These are phyloP conservation scores for Aleiodes leptofemur DNA, from an alignment of 2,888 invertebrate species.

Conservation along the genomic window DNA sequence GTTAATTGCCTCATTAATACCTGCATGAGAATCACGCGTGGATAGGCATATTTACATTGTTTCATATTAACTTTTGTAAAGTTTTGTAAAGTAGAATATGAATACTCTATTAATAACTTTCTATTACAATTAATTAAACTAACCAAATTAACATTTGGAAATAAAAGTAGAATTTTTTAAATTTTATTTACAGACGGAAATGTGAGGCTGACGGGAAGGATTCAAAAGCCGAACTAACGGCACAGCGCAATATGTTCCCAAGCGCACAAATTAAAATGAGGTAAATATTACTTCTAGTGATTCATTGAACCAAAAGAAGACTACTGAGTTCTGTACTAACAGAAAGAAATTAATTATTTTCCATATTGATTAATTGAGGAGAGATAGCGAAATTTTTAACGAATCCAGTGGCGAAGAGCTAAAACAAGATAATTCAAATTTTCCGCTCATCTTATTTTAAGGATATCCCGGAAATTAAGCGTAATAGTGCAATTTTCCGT, in stretches of 20 bases:
- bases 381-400: no score
- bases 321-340: no score
- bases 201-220: slow-evolving; percentile 75
- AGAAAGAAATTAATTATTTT: no score
- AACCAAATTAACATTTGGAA: not conserved
- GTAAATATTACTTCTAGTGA: slow-evolving; percentile 56
- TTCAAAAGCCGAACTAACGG: slow-evolving; percentile 72
- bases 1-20: slow-evolving; percentile 70
- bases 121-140: not conserved
- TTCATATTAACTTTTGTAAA: not conserved
- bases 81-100: not conserved
- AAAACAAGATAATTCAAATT: no score
- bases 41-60: not conserved
- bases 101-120: not conserved
- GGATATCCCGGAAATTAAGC: not conserved
- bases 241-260: slow-evolving; percentile 75
- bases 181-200: slow-evolving; percentile 73
- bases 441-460: not conserved
- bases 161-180: slow-evolving; percentile 8
- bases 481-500: no score
- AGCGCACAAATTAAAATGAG: slow-evolving; percentile 76
- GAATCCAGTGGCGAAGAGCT: not conserved
- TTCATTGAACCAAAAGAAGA: not conserved
- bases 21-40: slow-evolving; percentile 57
- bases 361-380: no score